phyloP scores from a whole-genome alignment of 2,797 vertebrate species.

The Tachyglossus aculeatus region DNA sequence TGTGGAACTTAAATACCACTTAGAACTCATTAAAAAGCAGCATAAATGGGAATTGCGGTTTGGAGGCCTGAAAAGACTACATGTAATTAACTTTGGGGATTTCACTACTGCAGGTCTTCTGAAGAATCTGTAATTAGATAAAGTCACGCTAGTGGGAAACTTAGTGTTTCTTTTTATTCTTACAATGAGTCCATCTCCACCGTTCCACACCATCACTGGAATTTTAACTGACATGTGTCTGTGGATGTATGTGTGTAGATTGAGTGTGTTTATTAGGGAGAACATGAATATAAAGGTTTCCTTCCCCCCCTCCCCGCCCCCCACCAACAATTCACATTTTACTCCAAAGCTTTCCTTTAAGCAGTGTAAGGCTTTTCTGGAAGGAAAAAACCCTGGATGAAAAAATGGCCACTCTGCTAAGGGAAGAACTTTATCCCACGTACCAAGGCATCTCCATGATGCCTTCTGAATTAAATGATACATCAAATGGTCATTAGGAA shows the following conservation, averaged over 20 bases:
- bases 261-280: background rate
- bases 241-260: too few species aligned
- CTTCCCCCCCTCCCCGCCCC: background rate
- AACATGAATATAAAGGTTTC: background rate
- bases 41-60: slow-evolving; percentile 1
- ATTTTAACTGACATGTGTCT: background rate
- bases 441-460: too few species aligned
- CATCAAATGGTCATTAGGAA: too few species aligned
- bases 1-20: background rate
- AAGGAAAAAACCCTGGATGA: background rate
- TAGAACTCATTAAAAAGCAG: slow-evolving; percentile 2
- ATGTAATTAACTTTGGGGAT: slow-evolving; percentile 16
- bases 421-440: too few species aligned
- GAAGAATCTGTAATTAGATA: background rate
- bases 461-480: too few species aligned
- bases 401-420: too few species aligned
- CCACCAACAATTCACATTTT: background rate
- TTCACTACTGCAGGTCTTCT: background rate
- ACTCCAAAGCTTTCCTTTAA: background rate
- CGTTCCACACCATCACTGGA: background rate
- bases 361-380: background rate
- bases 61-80: slow-evolving; percentile 11
- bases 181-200: background rate
- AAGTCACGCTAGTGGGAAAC: background rate
- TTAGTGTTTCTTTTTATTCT: background rate